Conservation (phyloP, 2,797 vertebrate genomes). For the Catharus ustulatus region DNA sequence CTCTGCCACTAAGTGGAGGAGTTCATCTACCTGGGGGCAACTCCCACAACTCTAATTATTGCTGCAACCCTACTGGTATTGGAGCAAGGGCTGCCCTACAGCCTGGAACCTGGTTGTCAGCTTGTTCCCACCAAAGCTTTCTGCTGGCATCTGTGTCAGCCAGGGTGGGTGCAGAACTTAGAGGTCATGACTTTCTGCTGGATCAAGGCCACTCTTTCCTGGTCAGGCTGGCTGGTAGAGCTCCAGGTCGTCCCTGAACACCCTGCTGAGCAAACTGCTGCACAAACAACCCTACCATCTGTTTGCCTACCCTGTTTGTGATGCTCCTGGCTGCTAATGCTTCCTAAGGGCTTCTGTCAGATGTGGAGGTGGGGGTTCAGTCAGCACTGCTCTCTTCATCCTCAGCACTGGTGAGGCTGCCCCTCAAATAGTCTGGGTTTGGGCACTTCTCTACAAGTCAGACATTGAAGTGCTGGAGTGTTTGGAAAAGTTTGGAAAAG, state of each 20-base stretch:
- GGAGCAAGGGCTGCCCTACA: not conserved
- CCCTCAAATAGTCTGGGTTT: not conserved
- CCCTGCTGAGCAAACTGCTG: not conserved
- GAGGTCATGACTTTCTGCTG: not conserved
- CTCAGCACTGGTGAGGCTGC: not conserved
- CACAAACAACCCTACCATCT: not conserved
- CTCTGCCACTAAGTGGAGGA: not conserved
- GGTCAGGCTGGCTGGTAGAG: not conserved
- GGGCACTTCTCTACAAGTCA: not conserved
- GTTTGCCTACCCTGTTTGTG: not conserved
- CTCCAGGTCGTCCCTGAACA: not conserved
- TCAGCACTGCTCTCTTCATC: not conserved
- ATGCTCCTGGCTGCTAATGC: too few species aligned
- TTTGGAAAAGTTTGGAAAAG: not conserved
- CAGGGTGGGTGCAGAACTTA: not conserved
- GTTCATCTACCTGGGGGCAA: too few species aligned
- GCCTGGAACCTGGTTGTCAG: too few species aligned
- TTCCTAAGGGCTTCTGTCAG: not conserved
- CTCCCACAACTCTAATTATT: not conserved
- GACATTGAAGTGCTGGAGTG: not conserved
- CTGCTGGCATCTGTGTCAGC: not conserved
- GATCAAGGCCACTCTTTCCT: not conserved
- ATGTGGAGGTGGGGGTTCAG: accelerated
- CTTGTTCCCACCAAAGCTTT: not conserved
- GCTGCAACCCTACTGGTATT: not conserved